Percentiles rank a stretch among this genome's conserved stretches.
phyloP scores from a whole-genome alignment of 2,888 invertebrate species.

The Drosophila vallismaia region DNA sequence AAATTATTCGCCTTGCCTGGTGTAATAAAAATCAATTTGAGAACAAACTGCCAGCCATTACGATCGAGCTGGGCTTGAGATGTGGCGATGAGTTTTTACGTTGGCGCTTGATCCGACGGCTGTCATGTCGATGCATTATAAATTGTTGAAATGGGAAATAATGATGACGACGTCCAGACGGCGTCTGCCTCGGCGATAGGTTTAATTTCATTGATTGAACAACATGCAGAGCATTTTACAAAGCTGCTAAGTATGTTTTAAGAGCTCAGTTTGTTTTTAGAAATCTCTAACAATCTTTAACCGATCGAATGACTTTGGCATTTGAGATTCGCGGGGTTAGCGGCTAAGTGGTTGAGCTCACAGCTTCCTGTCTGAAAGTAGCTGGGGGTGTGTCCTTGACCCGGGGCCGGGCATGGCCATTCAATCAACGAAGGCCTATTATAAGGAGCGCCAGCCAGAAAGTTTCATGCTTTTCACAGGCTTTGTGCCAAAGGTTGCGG shows the following conservation, averaged over 20 bases:
- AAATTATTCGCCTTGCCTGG: conserved; percentile 36
- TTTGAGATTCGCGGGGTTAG: conserved; percentile 60
- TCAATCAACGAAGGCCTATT: conserved; percentile 17
- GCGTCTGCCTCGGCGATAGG: conserved; percentile 34
- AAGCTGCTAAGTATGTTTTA: conserved; percentile 5
- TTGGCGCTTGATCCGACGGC: conserved; percentile 28
- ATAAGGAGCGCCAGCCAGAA: conserved; percentile 4
- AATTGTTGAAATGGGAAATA: conserved; percentile 66
- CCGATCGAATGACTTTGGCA: conserved; percentile 57
- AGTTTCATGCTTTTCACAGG: conserved; percentile 35
- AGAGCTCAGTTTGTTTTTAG: conserved; percentile 29
- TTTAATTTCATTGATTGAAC: conserved; percentile 56
- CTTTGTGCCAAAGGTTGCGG: conserved; percentile 21
- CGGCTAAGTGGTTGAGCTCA: conserved; percentile 36
- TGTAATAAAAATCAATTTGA: conserved; percentile 66
- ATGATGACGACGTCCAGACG: conserved; percentile 42
- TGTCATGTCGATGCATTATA: conserved; percentile 59
- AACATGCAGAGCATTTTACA: conserved; percentile 20
- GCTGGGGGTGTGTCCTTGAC: conserved; percentile 30
- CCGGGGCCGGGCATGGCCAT: conserved; percentile 19
- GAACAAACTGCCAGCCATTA: conserved; percentile 56
- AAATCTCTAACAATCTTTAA: conserved; percentile 54
- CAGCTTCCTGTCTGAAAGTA: conserved; percentile 54
- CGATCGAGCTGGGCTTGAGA: conserved; percentile 26
- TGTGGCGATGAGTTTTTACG: conserved; percentile 29